These are phyloP conservation scores for Archilochus colubris DNA, from an alignment of 2,113 vertebrate genomes.

Conservation along the genomic window DNA sequence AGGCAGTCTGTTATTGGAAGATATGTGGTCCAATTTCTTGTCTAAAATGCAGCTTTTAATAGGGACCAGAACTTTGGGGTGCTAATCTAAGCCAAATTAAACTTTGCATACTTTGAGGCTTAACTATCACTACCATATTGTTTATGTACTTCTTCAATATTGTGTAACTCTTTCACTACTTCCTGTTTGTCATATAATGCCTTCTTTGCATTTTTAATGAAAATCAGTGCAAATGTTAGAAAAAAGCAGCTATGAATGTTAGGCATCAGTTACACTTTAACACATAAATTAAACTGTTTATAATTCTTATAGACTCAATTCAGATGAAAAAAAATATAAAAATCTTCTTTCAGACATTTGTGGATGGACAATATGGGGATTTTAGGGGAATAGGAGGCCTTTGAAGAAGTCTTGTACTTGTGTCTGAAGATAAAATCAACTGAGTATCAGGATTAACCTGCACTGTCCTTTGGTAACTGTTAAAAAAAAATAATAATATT, in stretches of 20 bases:
- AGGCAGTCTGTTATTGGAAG: constrained; percentile 19
- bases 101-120: constrained; percentile 1
- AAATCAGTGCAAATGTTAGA: neutral
- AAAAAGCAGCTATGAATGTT: neutral
- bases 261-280: neutral
- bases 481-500: neutral
- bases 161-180: constrained; percentile 5
- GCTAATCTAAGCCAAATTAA: constrained; percentile 51
- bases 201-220: neutral
- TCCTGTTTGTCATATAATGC: neutral
- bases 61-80: constrained; percentile 38
- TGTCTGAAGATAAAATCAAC: neutral
- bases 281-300: neutral
- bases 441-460: neutral
- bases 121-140: neutral
- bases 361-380: neutral
- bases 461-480: neutral
- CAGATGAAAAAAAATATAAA: neutral
- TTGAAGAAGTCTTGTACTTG: fast-evolving
- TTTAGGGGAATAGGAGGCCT: neutral
- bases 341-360: neutral
- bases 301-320: neutral
- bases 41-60: constrained; percentile 44
- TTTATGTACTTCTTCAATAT: neutral
- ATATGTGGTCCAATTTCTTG: constrained; percentile 16